Evolutionary conservation across 2,888 invertebrate species (phyloP), one percentile per base, ranked within the genome.

Genomic region (Acronicta aceris): DNA sequence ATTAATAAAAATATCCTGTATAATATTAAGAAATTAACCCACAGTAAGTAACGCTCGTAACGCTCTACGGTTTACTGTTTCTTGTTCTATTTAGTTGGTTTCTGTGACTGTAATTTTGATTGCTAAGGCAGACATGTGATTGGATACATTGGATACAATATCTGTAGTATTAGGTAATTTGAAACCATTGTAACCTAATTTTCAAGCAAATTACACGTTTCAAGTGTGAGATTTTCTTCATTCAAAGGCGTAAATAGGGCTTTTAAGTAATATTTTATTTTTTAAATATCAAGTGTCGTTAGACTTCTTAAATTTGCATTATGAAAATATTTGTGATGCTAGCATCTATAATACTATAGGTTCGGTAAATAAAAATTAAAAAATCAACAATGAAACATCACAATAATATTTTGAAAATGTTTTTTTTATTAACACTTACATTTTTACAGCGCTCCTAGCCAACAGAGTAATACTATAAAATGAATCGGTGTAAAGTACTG

Each of bases 371-470:
- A 40, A 69, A 74, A 65, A 69, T 69, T 63, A 67, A 71, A 61
- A 74, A 78, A 62, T 59, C 21, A 73, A 69, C 60, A 81, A 77
- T 81, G 69, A 91, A 94, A 94, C 89, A 83, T 83, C 85, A 79
- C 74, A 85, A 85, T 93, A 90, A 91, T 93, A 94, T 93, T 94
- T 94, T 94, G 94, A 94, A 94, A 94, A 94, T 94, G 93, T 94
- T 94, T 94, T 94, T 93, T 94, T 94, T 94, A 94, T 93, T 94
- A 94, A 94, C 94, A 94, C 94, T 94, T 94, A 94, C 93, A 94
- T 94, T 93, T 94, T 94, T 94, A 94, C 94, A 94, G 94, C 94
- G 91, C 91, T 92, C 92, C 94, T 94, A 94, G 94, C 94, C 94
- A 94, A 94, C 94, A 94, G 90, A 94, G 94, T 94, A 93, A 93